Evolutionary conservation across 2,888 invertebrate genomes (phyloP).

Genomic region (Polia nebulosa): DNA sequence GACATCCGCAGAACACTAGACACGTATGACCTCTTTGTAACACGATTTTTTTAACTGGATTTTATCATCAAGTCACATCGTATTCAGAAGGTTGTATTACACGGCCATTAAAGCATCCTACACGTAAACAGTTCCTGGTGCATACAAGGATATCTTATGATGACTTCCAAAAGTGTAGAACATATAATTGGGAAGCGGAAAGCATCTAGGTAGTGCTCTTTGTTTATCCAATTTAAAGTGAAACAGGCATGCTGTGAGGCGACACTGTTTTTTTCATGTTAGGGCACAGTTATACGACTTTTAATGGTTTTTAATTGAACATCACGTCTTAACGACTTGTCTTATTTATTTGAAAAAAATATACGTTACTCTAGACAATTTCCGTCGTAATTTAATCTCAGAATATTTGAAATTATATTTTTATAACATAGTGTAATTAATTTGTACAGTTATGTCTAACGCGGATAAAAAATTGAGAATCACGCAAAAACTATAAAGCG

Average conservation of each 20-base stretch:
- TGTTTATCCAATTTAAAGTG: slow-evolving; percentile 46
- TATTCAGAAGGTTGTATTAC: slow-evolving; percentile 19
- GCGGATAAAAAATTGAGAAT: too few species aligned
- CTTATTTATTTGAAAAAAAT: too few species aligned
- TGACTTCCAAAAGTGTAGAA: slow-evolving; percentile 26
- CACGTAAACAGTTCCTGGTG: slow-evolving; percentile 26
- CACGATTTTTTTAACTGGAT: slow-evolving; percentile 13
- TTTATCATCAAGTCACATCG: slow-evolving; percentile 24
- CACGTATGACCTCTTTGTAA: slow-evolving; percentile 16
- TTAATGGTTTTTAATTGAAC: too few species aligned
- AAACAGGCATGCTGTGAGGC: slow-evolving; percentile 25
- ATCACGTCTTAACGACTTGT: too few species aligned
- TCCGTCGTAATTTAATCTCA: too few species aligned
- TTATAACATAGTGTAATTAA: too few species aligned
- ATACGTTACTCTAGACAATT: too few species aligned
- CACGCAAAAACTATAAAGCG: too few species aligned
- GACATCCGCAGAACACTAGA: slow-evolving; percentile 31
- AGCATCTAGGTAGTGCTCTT: slow-evolving; percentile 34
- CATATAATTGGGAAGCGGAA: slow-evolving; percentile 57
- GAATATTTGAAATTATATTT: too few species aligned
- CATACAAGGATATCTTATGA: slow-evolving; percentile 41
- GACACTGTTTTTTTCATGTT: slow-evolving; percentile 9
- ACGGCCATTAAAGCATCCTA: slow-evolving; percentile 29
- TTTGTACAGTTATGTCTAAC: too few species aligned
- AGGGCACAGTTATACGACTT: too few species aligned